These are phyloP conservation scores for Agrypnia vestita DNA, from an alignment of 1,140 invertebrate genomes.

Conservation along the genomic window DNA sequence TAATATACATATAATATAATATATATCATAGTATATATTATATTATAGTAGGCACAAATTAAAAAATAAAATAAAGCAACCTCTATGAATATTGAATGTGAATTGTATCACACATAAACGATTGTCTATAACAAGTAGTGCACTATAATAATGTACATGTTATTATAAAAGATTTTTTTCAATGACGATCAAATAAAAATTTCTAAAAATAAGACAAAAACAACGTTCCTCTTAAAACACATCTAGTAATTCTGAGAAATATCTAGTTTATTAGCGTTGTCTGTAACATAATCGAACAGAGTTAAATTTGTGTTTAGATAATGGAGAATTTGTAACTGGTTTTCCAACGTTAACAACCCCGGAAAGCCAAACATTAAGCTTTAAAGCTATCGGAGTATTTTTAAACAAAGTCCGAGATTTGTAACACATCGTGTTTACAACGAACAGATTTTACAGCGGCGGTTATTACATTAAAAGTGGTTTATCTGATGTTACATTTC, in stretches of 20 bases:
- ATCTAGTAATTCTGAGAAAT: background rate
- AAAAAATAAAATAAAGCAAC: too few species aligned
- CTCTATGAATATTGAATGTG: too few species aligned
- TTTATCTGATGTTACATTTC: background rate
- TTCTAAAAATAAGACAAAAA: too few species aligned
- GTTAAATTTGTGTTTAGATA: background rate
- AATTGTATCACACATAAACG: too few species aligned
- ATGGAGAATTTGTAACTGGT: background rate
- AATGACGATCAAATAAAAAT: too few species aligned
- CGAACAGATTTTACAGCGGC: conserved; percentile 1
- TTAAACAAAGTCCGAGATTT: background rate
- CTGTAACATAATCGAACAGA: background rate
- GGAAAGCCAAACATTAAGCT: background rate
- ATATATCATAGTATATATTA: too few species aligned
- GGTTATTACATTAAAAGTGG: background rate
- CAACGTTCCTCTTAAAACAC: too few species aligned
- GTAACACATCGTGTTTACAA: background rate
- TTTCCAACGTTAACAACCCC: background rate
- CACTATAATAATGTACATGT: too few species aligned
- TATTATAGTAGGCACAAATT: too few species aligned
- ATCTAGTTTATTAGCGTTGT: background rate
- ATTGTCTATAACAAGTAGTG: too few species aligned
- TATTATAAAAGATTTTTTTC: too few species aligned
- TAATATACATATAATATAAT: too few species aligned
- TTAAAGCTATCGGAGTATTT: background rate